These are phyloP conservation scores for Drosophila kuntzei DNA, from an alignment of 2,888 invertebrate genomes.

Conservation along the genomic window DNA sequence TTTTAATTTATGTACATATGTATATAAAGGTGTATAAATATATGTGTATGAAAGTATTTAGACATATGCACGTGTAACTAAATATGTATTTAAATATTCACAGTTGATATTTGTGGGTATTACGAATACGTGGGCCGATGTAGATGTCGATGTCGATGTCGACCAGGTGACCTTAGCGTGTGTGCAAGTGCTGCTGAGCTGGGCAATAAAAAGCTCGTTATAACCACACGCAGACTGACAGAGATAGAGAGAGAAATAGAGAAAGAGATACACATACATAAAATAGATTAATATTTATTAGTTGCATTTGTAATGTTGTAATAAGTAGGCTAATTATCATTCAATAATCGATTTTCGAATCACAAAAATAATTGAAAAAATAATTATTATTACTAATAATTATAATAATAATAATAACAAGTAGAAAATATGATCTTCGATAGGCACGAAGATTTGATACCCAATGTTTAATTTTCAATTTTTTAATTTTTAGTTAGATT, in stretches of 20 bases:
- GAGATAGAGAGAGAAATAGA: background rate
- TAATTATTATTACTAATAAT: no score
- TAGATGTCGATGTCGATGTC: slow-evolving; percentile 12
- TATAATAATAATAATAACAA: background rate
- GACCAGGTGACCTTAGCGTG: slow-evolving; percentile 31
- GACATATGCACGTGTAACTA: background rate
- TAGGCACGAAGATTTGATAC: background rate
- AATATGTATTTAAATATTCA: background rate
- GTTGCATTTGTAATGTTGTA: background rate
- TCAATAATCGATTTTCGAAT: background rate
- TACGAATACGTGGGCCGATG: slow-evolving; percentile 3
- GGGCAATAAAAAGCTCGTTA: slow-evolving; percentile 10
- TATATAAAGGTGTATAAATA: background rate
- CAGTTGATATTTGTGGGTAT: slow-evolving; percentile 4
- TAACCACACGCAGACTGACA: slow-evolving; percentile 2
- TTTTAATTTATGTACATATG: background rate
- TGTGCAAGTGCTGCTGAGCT: slow-evolving; percentile 4
- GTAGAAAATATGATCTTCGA: background rate
- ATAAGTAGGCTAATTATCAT: slow-evolving; percentile 1
- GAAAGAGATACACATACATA: background rate
- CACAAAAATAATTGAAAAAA: background rate
- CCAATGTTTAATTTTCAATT: no score
- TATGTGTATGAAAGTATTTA: background rate
- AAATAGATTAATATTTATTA: slow-evolving; percentile 3
- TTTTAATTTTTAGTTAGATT: no score